A percentile compares a stretch with the other conserved stretches of the same genome.
Evolutionary conservation across 2,888 invertebrate genomes (phyloP).

Genomic region (Tachina lurida): DNA sequence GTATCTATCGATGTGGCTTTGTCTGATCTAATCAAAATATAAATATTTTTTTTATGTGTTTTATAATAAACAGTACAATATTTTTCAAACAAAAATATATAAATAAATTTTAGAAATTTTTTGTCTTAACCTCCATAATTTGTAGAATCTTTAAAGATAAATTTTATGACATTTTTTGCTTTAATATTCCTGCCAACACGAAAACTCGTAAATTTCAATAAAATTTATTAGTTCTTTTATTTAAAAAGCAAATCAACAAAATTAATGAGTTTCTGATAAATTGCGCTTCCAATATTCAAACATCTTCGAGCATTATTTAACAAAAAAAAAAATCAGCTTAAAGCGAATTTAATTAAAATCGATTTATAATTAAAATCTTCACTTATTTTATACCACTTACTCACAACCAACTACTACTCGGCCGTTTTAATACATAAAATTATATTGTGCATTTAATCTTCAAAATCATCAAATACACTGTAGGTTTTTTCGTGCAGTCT

Average conservation of each 20-base stretch:
- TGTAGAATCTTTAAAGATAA: constrained; percentile 58
- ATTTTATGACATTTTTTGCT: constrained; percentile 50
- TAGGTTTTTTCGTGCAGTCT: constrained; percentile 24
- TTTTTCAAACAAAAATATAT: constrained; percentile 35
- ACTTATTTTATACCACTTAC: constrained; percentile 36
- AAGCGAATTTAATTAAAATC: constrained; percentile 67
- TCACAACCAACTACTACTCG: constrained; percentile 11
- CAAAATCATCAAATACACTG: constrained; percentile 72
- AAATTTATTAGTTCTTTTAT: constrained; percentile 36
- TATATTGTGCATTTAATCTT: constrained; percentile 74
- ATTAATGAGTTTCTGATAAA: not conserved
- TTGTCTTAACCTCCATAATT: constrained; percentile 56
- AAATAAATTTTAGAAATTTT: constrained; percentile 12
- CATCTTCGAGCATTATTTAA: not conserved
- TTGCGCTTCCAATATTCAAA: not conserved
- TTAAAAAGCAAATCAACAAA: not conserved
- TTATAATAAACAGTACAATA: constrained; percentile 57
- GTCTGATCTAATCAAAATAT: constrained; percentile 39
- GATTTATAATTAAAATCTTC: constrained; percentile 68
- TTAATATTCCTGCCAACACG: constrained; percentile 41
- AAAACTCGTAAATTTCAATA: constrained; percentile 54
- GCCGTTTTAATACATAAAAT: constrained; percentile 60
- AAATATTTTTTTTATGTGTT: constrained; percentile 58
- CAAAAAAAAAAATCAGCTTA: constrained; percentile 42
- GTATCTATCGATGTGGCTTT: constrained; percentile 28